Conservation (phyloP, 2,797 vertebrate genomes). For the Acanthis flammea region DNA sequence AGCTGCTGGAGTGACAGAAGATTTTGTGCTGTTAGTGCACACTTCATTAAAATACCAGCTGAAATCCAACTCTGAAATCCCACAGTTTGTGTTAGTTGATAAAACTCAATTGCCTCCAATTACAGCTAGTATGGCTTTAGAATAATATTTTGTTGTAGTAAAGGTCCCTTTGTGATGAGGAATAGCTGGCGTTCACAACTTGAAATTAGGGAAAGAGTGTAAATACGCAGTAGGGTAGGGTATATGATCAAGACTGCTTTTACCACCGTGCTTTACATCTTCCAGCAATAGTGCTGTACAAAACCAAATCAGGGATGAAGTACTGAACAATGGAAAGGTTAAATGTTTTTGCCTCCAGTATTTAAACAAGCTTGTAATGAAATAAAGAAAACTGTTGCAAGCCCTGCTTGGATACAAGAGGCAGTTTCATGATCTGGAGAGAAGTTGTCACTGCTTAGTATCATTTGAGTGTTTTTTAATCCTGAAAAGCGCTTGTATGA, state of each 20-base stretch:
- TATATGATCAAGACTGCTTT: neutral
- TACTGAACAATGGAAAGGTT: neutral
- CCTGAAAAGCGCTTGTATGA: neutral
- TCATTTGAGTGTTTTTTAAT: neutral
- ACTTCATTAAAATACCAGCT: conserved; percentile 96
- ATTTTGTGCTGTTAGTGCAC: conserved; percentile 78
- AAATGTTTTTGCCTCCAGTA: neutral
- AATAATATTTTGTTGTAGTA: conserved; percentile 90
- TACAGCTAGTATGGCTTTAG: conserved; percentile 77
- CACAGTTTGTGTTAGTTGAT: conserved; percentile 92
- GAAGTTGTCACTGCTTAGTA: neutral
- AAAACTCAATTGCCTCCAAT: conserved; percentile 84
- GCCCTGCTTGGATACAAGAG: neutral
- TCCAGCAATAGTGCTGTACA: neutral
- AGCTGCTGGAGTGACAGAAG: conserved; percentile 77
- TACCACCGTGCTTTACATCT: neutral
- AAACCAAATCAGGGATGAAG: neutral
- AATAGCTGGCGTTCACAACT: conserved; percentile 71
- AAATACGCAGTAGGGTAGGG: neutral
- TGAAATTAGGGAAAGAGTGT: conserved; percentile 17
- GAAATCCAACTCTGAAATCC: conserved; percentile 82
- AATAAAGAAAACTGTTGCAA: neutral
- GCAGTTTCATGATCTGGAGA: neutral
- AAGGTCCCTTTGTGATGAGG: conserved; percentile 77
- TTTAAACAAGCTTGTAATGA: neutral